phyloP scores from a whole-genome alignment of 2,113 vertebrate species.

The Noturus placidus region DNA sequence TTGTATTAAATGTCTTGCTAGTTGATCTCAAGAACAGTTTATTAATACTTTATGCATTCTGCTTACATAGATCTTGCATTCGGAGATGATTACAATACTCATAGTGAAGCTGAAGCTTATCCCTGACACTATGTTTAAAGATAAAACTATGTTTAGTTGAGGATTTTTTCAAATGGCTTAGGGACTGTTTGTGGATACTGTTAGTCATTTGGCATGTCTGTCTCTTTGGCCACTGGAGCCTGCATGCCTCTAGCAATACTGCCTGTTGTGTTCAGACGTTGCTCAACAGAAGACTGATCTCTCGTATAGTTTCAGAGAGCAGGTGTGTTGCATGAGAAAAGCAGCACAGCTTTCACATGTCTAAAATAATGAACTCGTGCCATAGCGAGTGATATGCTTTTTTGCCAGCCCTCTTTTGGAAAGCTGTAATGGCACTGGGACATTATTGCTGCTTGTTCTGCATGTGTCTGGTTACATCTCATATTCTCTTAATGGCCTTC shows the following conservation, averaged over 20 bases:
- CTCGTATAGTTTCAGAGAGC: background rate
- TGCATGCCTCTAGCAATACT: background rate
- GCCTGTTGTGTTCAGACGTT: background rate
- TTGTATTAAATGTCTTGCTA: background rate
- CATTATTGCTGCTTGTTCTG: conserved; percentile 16
- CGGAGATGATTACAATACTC: background rate
- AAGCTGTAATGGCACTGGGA: background rate
- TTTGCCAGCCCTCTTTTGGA: background rate
- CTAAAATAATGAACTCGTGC: background rate
- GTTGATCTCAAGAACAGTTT: background rate
- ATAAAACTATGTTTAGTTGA: conserved; percentile 11
- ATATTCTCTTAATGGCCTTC: conserved; percentile 8
- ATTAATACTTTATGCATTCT: background rate
- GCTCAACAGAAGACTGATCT: background rate
- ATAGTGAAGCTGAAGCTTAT: conserved; percentile 5
- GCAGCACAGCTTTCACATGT: conserved; percentile 7
- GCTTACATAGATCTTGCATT: background rate
- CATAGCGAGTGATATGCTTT: background rate
- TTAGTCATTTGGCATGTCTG: conserved; percentile 14
- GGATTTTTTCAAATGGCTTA: conserved; percentile 22
- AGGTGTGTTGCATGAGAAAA: conserved; percentile 6
- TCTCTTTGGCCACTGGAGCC: background rate
- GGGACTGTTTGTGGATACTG: conserved; percentile 4
- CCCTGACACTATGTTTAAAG: conserved; percentile 14
- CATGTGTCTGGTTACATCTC: background rate